phyloP scores from a whole-genome alignment of 2,797 vertebrate genomes.

The Argentina silus region DNA sequence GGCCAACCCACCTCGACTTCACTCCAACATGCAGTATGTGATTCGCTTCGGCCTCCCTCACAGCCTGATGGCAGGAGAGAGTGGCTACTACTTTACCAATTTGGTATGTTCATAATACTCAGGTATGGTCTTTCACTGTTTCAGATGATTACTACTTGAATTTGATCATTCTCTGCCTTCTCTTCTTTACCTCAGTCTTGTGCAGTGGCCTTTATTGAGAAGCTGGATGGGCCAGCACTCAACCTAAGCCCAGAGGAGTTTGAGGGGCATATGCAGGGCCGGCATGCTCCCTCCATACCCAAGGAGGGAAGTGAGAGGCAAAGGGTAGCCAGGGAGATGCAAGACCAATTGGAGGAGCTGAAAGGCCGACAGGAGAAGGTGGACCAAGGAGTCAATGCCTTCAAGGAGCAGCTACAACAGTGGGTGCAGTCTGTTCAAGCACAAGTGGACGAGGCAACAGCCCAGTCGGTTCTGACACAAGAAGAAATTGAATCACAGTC shows the following conservation, averaged over 20 bases:
- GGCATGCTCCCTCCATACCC: slow-evolving; percentile 30
- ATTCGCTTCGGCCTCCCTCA: slow-evolving; percentile 84
- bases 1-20: slow-evolving; percentile 82
- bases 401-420: slow-evolving; percentile 70
- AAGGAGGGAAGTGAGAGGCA: slow-evolving; percentile 39
- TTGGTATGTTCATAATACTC: slow-evolving; percentile 64
- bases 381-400: slow-evolving; percentile 61
- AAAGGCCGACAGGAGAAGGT: slow-evolving; percentile 76
- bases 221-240: slow-evolving; percentile 80
- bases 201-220: slow-evolving; percentile 83
- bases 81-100: slow-evolving; percentile 85
- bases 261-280: slow-evolving; percentile 76
- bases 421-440: slow-evolving; percentile 76
- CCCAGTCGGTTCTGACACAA: slow-evolving; percentile 53
- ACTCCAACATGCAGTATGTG: slow-evolving; percentile 85
- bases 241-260: slow-evolving; percentile 80
- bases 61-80: slow-evolving; percentile 82
- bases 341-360: slow-evolving; percentile 71
- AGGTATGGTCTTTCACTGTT: not conserved
- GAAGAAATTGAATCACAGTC: slow-evolving; percentile 55
- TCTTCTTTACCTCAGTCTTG: slow-evolving; percentile 72
- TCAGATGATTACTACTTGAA: not conserved
- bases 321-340: slow-evolving; percentile 59
- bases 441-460: slow-evolving; percentile 69
- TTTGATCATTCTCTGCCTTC: not conserved